Conservation (phyloP, 2,888 invertebrate species). For the Tanypteryx hageni region DNA sequence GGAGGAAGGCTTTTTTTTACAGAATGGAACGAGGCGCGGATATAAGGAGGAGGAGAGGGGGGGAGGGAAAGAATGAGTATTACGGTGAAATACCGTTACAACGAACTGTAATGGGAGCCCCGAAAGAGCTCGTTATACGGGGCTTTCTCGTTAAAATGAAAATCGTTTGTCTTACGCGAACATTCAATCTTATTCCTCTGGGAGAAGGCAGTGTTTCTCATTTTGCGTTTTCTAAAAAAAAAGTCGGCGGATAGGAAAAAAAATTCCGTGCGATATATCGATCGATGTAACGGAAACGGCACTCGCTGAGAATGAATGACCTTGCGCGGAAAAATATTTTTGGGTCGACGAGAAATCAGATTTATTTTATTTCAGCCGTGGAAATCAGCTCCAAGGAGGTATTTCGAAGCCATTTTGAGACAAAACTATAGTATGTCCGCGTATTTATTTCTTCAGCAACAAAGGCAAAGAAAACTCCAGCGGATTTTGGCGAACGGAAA, state of each 20-base stretch:
- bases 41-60: not conserved
- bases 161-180: conserved; percentile 22
- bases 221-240: not conserved
- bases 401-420: too few relatives aligned
- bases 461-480: too few relatives aligned
- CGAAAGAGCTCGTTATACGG: conserved; percentile 58
- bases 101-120: conserved; percentile 55
- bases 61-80: conserved; percentile 42
- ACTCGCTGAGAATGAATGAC: too few relatives aligned
- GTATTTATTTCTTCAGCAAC: too few relatives aligned
- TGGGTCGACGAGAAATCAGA: too few relatives aligned
- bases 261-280: not conserved
- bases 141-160: conserved; percentile 31
- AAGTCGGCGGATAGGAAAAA: not conserved
- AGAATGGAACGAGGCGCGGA: not conserved
- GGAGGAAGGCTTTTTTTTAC: not conserved
- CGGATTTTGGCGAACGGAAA: too few relatives aligned
- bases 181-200: not conserved
- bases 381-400: too few relatives aligned
- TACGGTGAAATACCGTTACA: conserved; percentile 56
- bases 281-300: not conserved
- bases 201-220: not conserved
- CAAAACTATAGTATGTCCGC: too few relatives aligned
- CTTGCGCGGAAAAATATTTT: too few relatives aligned
- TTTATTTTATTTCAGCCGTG: too few relatives aligned